phyloP scores from a whole-genome alignment of 2,797 vertebrate genomes.

The Brachymystax lenok region DNA sequence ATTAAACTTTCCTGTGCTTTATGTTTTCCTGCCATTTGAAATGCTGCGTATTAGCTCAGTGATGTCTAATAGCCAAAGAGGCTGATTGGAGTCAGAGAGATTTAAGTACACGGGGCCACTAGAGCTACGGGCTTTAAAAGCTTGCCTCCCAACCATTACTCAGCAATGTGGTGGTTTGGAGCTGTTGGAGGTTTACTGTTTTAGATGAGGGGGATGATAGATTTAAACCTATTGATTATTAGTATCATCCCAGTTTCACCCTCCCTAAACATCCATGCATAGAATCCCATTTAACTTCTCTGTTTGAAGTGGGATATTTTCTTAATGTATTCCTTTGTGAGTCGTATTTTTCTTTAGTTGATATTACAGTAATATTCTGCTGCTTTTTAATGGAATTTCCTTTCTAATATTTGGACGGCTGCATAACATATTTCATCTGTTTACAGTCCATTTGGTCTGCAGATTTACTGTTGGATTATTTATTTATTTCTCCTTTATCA shows the following conservation, averaged over 20 bases:
- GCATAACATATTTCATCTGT: not conserved
- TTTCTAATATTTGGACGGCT: not conserved
- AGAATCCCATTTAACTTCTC: not conserved
- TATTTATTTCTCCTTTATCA: not conserved
- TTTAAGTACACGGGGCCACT: not conserved
- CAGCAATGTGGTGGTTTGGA: not conserved
- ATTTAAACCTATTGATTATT: not conserved
- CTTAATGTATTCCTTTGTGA: slow-evolving; percentile 33
- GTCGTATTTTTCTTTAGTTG: slow-evolving; percentile 38
- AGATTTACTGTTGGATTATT: not conserved
- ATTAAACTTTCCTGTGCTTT: not conserved
- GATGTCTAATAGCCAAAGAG: not conserved
- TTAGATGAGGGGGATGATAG: too few relatives aligned
- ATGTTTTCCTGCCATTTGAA: not conserved
- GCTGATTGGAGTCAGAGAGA: not conserved
- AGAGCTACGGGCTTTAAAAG: not conserved
- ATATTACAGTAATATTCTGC: slow-evolving; percentile 18
- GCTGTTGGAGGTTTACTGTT: not conserved
- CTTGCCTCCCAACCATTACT: not conserved
- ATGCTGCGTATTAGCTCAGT: not conserved
- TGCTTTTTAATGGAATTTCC: slow-evolving; percentile 33
- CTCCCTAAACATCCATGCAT: not conserved
- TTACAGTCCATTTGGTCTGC: not conserved
- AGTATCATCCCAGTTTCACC: not conserved
- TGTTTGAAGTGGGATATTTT: slow-evolving; percentile 41